These are phyloP conservation scores for Sesia bembeciformis DNA, from an alignment of 2,888 invertebrate species.

Conservation along the genomic window DNA sequence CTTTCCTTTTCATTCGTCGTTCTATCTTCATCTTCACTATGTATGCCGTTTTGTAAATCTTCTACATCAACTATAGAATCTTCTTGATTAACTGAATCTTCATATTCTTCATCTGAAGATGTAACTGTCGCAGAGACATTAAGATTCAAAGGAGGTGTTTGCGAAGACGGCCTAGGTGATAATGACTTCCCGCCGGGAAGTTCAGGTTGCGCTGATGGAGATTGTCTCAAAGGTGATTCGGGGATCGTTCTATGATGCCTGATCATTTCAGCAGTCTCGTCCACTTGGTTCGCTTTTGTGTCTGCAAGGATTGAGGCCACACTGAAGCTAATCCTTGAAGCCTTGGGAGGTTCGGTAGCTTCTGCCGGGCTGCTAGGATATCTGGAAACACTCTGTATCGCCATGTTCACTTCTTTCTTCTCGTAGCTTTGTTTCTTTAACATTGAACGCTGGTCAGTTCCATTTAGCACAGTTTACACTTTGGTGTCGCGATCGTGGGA, in stretches of 20 bases:
- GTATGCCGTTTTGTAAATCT: constrained; percentile 77
- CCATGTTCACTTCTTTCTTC: constrained; percentile 77
- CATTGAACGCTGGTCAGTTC: constrained; percentile 74
- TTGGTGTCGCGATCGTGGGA: constrained; percentile 43
- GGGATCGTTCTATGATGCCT: constrained; percentile 69
- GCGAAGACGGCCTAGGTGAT: constrained; percentile 54
- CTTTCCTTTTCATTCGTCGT: constrained; percentile 43
- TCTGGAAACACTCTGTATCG: constrained; percentile 79
- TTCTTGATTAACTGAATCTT: constrained; percentile 80
- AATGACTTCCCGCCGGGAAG: constrained; percentile 55
- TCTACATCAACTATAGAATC: constrained; percentile 86
- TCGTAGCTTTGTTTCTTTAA: constrained; percentile 76
- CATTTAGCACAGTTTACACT: constrained; percentile 64
- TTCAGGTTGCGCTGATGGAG: constrained; percentile 61
- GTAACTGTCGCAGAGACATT: constrained; percentile 65
- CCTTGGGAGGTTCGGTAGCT: constrained; percentile 76
- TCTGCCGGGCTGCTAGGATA: constrained; percentile 79
- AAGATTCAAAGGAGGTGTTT: constrained; percentile 62
- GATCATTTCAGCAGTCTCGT: constrained; percentile 62
- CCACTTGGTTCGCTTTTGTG: constrained; percentile 77
- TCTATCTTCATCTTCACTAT: constrained; percentile 64
- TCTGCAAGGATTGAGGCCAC: constrained; percentile 91
- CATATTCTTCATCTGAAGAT: constrained; percentile 77
- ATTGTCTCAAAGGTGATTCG: constrained; percentile 62
- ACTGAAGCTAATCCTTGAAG: constrained; percentile 86